Conservation (phyloP, 2,797 vertebrate genomes). For the Periparus ater region DNA sequence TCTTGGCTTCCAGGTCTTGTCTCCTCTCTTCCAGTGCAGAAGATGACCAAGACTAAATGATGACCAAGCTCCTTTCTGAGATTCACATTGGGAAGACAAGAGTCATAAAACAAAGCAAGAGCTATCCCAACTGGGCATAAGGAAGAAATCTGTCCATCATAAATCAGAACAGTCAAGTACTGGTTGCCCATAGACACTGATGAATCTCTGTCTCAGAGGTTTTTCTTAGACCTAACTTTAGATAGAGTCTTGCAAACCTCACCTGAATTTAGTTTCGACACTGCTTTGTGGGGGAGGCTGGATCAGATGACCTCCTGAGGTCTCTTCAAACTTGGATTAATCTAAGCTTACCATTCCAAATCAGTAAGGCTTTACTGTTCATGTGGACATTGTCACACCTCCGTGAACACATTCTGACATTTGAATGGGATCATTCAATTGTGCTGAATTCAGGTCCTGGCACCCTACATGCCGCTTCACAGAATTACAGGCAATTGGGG, state of each 20-base stretch:
- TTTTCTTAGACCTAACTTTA: neutral
- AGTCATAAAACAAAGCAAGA: neutral
- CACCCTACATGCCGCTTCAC: neutral
- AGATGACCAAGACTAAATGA: neutral
- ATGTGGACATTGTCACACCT: neutral
- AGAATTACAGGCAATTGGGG: neutral
- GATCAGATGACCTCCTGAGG: neutral
- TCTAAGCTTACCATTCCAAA: neutral
- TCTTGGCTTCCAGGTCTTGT: neutral
- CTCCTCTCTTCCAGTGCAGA: neutral
- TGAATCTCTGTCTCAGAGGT: neutral
- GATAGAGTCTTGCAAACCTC: neutral
- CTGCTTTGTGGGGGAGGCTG: neutral
- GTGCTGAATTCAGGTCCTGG: neutral
- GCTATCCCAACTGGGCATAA: neutral
- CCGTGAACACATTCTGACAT: neutral
- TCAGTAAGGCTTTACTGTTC: neutral
- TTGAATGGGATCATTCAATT: neutral
- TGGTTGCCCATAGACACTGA: neutral
- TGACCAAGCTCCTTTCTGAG: neutral
- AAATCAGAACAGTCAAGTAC: neutral
- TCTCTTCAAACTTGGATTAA: neutral
- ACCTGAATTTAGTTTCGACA: neutral
- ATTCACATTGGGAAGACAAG: neutral
- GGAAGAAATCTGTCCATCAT: neutral